Evolutionary conservation across 2,888 invertebrate genomes (phyloP), one percentile per base, ranked within the genome.

Genomic region (Myathropa florea): DNA sequence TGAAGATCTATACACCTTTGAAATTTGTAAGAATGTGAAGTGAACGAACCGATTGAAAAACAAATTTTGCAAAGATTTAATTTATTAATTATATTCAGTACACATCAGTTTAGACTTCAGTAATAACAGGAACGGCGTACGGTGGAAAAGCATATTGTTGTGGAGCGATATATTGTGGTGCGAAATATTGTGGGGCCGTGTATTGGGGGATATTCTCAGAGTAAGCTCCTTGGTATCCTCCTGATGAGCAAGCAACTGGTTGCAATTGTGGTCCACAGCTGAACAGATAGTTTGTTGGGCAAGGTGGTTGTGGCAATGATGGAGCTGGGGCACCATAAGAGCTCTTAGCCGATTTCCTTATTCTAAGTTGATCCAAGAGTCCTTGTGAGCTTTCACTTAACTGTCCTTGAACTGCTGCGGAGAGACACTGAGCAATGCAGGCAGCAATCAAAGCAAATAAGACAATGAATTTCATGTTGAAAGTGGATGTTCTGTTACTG

Each of bases 231-330:
- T 90, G 84, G 53, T 89, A 89, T 71, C 90, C 90, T 30, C 88
- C 71, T 63, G 73, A 71, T 10, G 88, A 72, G 84, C 92, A 92
- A 76, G 91, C 90, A 63, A 91, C 92, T 81, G 92, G 91, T 77
- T 90, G 88, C 76, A 92, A 84, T 0, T 89, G 90, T 64, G 92
- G 92, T 73, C 90, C 90, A 83, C 92, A 92, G 83, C 92, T 91
- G 89, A 92, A 91, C 79, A 92, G 85, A 72, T 91, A 91, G 85
- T 90, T 91, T 79, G 89, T 91, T 46, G 91, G 90, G 81, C 92
- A 91, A n/a, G 91, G 90, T 61, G 90, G 90, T 2, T 91, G 71
- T 67, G 90, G 88, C 57, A 90, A 72, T 6, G 91, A 89, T 30
- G 88, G 87, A 71, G 89, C 86, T 59, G 90, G 73, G 2, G 71